Percentiles rank a stretch among this genome's conserved stretches.
These are phyloP conservation scores for Dynastes grantii DNA, from an alignment of 2,888 invertebrate species.

Conservation along the genomic window DNA sequence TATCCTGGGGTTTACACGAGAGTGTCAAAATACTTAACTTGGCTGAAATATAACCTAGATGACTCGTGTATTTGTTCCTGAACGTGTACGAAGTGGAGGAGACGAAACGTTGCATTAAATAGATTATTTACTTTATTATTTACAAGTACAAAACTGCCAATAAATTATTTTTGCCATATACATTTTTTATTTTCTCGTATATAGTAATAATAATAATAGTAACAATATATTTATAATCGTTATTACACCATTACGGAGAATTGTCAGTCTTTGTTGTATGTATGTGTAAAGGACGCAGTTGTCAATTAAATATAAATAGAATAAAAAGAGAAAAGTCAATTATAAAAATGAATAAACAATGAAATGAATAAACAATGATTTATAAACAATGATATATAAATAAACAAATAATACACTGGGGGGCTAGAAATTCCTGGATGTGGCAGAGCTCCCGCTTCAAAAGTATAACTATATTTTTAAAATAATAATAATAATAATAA, in stretches of 20 bases:
- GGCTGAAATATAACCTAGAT: slow-evolving; percentile 83
- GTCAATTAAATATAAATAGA: neutral
- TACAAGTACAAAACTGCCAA: slow-evolving; percentile 19
- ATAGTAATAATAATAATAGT: neutral
- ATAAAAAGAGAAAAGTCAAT: neutral
- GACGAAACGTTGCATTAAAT: neutral
- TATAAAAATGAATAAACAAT: too few species aligned
- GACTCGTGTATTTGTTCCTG: slow-evolving; percentile 80
- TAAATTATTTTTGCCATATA: slow-evolving; percentile 26
- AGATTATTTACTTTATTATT: slow-evolving; percentile 2
- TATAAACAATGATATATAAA: too few species aligned
- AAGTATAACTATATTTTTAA: too few species aligned
- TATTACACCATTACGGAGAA: too few species aligned
- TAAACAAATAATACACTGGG: too few species aligned
- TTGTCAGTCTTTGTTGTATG: too few species aligned
- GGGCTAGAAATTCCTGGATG: too few species aligned
- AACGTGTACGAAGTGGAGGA: neutral
- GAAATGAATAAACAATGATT: too few species aligned
- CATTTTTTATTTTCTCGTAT: neutral
- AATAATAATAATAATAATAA: too few species aligned
- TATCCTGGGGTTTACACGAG: slow-evolving; percentile 85
- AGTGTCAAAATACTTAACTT: slow-evolving; percentile 80
- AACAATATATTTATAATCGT: too few species aligned
- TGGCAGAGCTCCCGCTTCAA: too few species aligned
- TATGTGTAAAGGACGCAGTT: too few species aligned